Evolutionary conservation across 1,140 invertebrate species (phyloP), one percentile per base, ranked within the genome.

Genomic region (Drosophila sproati): DNA sequence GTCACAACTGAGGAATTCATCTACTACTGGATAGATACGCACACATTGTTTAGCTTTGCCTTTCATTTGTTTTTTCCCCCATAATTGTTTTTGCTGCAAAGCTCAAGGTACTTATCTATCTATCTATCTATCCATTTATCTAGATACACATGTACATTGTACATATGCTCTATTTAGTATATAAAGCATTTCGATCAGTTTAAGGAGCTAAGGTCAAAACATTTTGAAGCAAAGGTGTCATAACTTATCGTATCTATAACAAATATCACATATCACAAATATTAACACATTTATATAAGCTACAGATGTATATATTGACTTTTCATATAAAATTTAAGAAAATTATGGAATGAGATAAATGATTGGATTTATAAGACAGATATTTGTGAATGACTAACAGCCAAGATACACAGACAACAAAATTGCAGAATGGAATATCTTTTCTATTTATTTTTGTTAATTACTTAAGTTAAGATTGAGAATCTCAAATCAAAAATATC

Each of bases 1-100:
- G 85, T 89, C 85, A 89, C 86, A 89, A 79, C 68, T 81, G 62
- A 71, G 86, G 85, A 89, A 89, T 89, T 69, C 64, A 77, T 74
- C 59, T 55, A 63, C 69, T 35, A 41, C 56, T 73, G 79, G 75
- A 82, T 82, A 61, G 52, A 48, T 54, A 72, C 57, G 72, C 77
- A 43, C 39, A 43, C 39, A 82, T 82, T 82, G 80, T 82, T 83
- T 82, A 57, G 66, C 50, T 78, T 78, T 70, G 64, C 50, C 72
- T 75, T 71, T 80, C 72, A 80, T 80, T 64, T 80, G 64, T 72
- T 75, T 72, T 43, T 43, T 43, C 39, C 64, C 52, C 32, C 48
- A 54, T 57, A 70, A 52, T 70, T 70, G 57, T 70, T 70, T 47
- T 60, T 54, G 60, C 55, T 56, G 41, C 56, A 87, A 75, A 85